Base-by-base conservation (phyloP, 2,888 invertebrate species). In the Euplexia lucipara region DNA sequence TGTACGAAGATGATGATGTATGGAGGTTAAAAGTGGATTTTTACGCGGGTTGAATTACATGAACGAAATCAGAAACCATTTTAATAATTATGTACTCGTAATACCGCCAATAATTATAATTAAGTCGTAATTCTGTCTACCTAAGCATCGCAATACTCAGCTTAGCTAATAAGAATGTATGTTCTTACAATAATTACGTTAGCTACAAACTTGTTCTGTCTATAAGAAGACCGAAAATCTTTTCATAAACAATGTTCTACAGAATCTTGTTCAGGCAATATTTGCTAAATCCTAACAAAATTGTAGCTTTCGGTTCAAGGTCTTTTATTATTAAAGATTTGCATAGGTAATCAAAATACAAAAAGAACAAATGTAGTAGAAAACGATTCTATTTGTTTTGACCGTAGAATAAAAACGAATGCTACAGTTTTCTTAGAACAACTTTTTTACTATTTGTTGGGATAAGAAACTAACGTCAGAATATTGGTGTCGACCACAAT, bases 261-360 rank as follows among this genome's bases (percentile, higher is more conserved):
- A 75, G 67, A 64, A 14, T 41, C 45, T 63, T 57, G 48, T 67
- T 53, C 47, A 57, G 41, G 65, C 52, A 64, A 51, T 52, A 30
- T 62, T 67, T 67, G 8, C 42, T 54, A 76, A 72, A 71, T 68
- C 62, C 68, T 30, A 56, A 51, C 48, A 54, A 68, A 67, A 79
- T 67, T 71, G 53, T 79, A 44, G 45, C 44, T 60, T 58, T 41
- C 20, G 44, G 37, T 58, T 75, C 64, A 79, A 76, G 72, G 68
- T 68, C 60, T 39, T 34, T 3, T 37, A 47, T 64, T 62, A 65
- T 78, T 63, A 60, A 63, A 79, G 72, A 75, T 79, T 78, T 79
- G 59, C 76, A 79, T 78, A n/a, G n/a, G n/a, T n/a, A 79, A 78
- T 72, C 62, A 63, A 64, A 79, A 63, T 51, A 48, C 54, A 62